A percentile compares a stretch with the other conserved stretches of the same genome.
phyloP scores from a whole-genome alignment of 64 coral and sea anemone genomes.

The Orbicella faveolata region DNA sequence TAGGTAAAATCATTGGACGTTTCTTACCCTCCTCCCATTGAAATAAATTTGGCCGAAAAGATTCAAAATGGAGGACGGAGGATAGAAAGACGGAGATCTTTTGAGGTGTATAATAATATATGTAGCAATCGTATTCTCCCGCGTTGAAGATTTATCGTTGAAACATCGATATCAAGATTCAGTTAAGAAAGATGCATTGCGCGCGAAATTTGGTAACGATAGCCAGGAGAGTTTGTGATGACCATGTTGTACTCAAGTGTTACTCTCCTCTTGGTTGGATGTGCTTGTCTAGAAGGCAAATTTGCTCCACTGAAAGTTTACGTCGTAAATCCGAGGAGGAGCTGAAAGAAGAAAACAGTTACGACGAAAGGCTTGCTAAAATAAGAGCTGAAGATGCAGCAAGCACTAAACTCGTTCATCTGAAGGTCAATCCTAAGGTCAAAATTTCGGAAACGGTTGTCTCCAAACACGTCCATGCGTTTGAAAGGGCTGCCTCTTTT shows the following conservation, averaged over 20 bases:
- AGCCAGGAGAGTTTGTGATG: neutral
- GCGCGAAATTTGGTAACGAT: neutral
- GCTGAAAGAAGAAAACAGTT: neutral
- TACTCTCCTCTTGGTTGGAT: neutral
- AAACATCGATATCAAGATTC: neutral
- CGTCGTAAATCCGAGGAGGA: neutral
- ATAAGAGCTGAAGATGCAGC: slow-evolving; percentile 34
- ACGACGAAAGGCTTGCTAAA: slow-evolving; percentile 30
- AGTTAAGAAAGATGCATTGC: neutral
- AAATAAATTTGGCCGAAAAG: neutral
- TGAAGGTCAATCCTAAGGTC: slow-evolving; percentile 41
- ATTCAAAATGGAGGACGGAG: slow-evolving; percentile 34
- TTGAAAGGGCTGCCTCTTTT: slow-evolving; percentile 58
- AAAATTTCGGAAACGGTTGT: slow-evolving; percentile 18
- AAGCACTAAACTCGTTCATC: slow-evolving; percentile 35
- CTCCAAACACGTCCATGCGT: slow-evolving; percentile 61
- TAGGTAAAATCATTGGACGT: too few relatives aligned
- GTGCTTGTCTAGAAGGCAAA: slow-evolving; percentile 16
- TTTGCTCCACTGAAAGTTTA: slow-evolving; percentile 1
- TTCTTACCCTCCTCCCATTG: neutral
- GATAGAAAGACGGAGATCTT: neutral
- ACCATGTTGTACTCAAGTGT: neutral
- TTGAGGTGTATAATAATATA: neutral
- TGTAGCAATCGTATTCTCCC: neutral
- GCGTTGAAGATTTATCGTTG: neutral